Evolutionary conservation across 1,140 invertebrate species (phyloP), one percentile per base, ranked within the genome.

Genomic region (Ectropis grisescens): DNA sequence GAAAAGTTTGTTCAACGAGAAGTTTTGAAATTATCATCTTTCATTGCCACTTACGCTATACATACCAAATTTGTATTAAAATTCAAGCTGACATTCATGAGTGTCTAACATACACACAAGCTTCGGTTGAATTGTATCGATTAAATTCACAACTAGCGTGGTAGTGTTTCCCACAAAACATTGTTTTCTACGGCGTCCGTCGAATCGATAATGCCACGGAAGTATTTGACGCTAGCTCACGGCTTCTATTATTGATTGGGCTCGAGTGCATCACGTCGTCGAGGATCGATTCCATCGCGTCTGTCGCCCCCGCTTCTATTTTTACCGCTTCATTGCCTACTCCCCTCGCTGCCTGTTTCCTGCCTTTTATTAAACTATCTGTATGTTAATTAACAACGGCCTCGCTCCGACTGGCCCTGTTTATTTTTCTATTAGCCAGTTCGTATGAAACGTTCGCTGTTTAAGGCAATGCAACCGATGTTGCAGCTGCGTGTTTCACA

Each of bases 301-400:
- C 57, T 50, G 60, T 68, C 64, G 64, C 69, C 72, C 71, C 62
- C 70, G 59, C 64, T 50, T 76, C 72, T 80, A 81, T 81, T 78
- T 80, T 80, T 78, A 78, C 70, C 72, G 75, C 75, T 71, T 69
- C 75, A 80, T 80, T 74, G 72, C 68, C 47, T 71, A 59, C 70
- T 74, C 76, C 70, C 72, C 72, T 76, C 69, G 52, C 46, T 60
- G 61, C 57, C 48, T 58, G 67, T 60, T 81, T 78, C 72, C 76
- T 78, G 76, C 67, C 71, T 67, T 78, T 74, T 78, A 81, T 78
- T 78, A 81, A 81, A 78, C 69, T 81, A 78, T 78, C 67, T 81
- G 67, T 78, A 81, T 81, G 76, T 74, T 78, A 78, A 81, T 81
- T 81, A 81, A 78, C 67, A 74, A 68, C 65, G 71, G 62, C 72